phyloP scores from a whole-genome alignment of 2,113 vertebrate species.

The Alectura lathami region DNA sequence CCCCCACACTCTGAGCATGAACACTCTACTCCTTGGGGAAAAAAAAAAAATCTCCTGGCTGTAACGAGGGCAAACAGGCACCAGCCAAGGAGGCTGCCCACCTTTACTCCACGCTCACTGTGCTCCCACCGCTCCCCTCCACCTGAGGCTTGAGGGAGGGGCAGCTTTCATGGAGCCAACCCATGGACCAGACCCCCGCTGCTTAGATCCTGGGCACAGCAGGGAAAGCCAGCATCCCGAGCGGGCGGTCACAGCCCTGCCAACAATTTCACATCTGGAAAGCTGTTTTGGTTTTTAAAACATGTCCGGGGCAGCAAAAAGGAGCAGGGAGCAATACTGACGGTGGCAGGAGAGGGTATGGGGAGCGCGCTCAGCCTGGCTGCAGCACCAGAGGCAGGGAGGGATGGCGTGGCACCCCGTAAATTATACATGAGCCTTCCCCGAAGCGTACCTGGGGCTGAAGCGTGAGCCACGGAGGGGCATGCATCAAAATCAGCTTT shows the following conservation, averaged over 20 bases:
- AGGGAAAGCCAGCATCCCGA: not conserved
- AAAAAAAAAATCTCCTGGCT: accelerated
- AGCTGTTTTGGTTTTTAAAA: not conserved
- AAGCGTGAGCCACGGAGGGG: not conserved
- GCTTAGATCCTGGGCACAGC: not conserved
- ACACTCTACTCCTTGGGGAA: not conserved
- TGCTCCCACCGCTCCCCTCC: not conserved
- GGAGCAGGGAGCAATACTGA: not conserved
- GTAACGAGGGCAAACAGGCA: not conserved
- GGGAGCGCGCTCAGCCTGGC: not conserved
- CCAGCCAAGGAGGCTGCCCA: not conserved
- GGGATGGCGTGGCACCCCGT: accelerated
- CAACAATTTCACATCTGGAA: not conserved
- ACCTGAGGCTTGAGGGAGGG: not conserved
- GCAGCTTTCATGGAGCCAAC: not conserved
- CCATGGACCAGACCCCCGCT: not conserved
- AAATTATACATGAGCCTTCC: not conserved
- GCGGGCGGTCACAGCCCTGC: not conserved
- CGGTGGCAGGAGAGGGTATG: not conserved
- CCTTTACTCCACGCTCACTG: accelerated
- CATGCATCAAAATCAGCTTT: not conserved
- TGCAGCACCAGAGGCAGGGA: not conserved
- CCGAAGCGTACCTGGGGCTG: not conserved
- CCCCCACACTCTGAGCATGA: not conserved
- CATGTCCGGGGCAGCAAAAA: not conserved